Evolutionary conservation across 1,140 invertebrate genomes (phyloP).

Genomic region (Lerema accius): DNA sequence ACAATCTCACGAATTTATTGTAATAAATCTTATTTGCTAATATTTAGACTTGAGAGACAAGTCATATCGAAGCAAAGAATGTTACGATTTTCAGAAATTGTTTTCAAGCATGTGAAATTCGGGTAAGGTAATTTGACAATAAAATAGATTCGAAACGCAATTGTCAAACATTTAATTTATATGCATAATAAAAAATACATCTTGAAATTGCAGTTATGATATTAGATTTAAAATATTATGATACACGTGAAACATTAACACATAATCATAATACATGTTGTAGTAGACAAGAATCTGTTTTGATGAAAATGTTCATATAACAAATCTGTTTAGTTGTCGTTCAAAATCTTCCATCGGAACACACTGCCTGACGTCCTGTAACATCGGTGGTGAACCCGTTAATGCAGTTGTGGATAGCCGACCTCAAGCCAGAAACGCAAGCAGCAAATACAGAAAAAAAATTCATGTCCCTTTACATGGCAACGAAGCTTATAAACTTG

Average conservation of each 20-base stretch:
- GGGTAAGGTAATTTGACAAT: background rate
- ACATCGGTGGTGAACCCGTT: background rate
- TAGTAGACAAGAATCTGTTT: too few relatives aligned
- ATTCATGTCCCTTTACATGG: conserved; percentile 41
- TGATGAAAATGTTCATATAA: too few relatives aligned
- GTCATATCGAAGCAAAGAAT: conserved; percentile 1
- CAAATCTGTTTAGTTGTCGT: too few relatives aligned
- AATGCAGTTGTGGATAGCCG: too few relatives aligned
- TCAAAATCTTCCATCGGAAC: background rate
- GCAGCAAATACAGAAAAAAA: conserved; percentile 29
- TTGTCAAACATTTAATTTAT: background rate
- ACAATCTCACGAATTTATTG: background rate
- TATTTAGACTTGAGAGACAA: background rate
- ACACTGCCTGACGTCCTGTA: background rate
- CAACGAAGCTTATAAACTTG: conserved; percentile 43
- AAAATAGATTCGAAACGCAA: background rate
- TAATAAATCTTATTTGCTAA: background rate
- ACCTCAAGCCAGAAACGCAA: conserved; percentile 1
- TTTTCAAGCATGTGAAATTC: background rate
- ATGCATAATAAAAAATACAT: too few relatives aligned
- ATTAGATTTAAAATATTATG: too few relatives aligned
- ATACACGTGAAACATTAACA: too few relatives aligned
- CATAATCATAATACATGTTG: too few relatives aligned
- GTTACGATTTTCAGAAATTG: background rate
- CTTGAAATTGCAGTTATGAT: too few relatives aligned